Evolutionary conservation across 2,113 vertebrate species (phyloP), one percentile per base, ranked within the genome.

Genomic region (Pluvialis apricaria): DNA sequence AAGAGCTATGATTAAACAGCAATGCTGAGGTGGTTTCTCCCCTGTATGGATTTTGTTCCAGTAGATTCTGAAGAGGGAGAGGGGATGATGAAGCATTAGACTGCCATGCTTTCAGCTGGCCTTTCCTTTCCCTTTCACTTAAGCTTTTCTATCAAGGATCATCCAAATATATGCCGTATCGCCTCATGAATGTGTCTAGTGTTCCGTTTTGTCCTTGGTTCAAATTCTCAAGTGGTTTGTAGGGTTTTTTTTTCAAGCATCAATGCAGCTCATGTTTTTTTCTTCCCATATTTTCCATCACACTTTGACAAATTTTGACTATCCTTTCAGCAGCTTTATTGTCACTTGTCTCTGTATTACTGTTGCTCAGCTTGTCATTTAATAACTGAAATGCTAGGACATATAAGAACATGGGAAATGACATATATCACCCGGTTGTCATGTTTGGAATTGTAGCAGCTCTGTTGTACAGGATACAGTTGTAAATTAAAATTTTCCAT

Each of bases 401-500:
- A 17, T 93, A 73, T 47, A 95, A 91, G 94, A 95, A 92, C 84
- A 91, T 4, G 42, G 81, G 96, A 97, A 95, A 87, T 90, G 18
- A 83, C 62, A 47, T 95, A 47, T 72, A 92, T 96, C 96, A 91
- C 42, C 75, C 92, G 82, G 86, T 90, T 97, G 94, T 94, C 94
- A 91, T 73, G 82, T 91, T 47, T 95, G 94, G 91, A 96, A 96
- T 91, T 87, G 94, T 62, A 82, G 65, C 62, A 88, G 84, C 88
- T 95, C 92, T 77, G 54, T 61, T 95, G 82, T 84, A 94, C 84
- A 77, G 57, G 91, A 85, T 91, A 89, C 91, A 92, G 86, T 65
- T 94, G 90, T 96, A 93, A 97, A 95, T 95, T 90, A 96, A 77
- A 92, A 92, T 86, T 95, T 96, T 96, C 96, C 94, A 82, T 77